Conservation (phyloP, 2,888 invertebrate genomes). For the Myopa tessellatipennis region DNA sequence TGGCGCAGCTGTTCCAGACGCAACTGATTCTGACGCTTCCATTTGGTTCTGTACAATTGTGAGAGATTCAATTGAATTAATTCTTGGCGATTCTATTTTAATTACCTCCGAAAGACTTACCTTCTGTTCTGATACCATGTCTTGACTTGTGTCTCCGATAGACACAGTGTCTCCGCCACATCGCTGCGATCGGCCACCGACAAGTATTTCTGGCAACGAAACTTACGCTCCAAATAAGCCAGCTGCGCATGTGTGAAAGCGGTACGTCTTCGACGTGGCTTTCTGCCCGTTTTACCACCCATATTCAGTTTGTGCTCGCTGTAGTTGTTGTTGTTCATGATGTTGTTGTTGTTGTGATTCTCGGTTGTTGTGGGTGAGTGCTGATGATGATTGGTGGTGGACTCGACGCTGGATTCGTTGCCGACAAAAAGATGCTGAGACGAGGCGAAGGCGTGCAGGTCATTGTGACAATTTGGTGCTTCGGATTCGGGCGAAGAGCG, state of each 20-base stretch:
- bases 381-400: conserved; percentile 46
- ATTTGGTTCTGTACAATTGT: conserved; percentile 77
- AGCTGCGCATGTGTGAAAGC: conserved; percentile 95
- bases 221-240: conserved; percentile 90
- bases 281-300: conserved; percentile 74
- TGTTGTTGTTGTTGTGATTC: conserved; percentile 40
- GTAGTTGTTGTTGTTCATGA: conserved; percentile 45
- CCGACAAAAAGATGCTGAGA: conserved; percentile 50
- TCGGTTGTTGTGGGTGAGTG: conserved; percentile 27
- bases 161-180: conserved; percentile 88
- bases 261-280: conserved; percentile 85
- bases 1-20: conserved; percentile 87
- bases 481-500: conserved; percentile 64
- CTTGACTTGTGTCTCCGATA: conserved; percentile 95
- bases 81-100: background rate
- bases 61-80: background rate
- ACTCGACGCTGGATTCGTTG: conserved; percentile 64
- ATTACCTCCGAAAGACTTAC: conserved; percentile 52
- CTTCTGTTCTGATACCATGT: conserved; percentile 80
- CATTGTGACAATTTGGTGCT: conserved; percentile 55
- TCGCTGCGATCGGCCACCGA: conserved; percentile 94
- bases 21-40: conserved; percentile 90
- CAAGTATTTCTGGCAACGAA: conserved; percentile 91
- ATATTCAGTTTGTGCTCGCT: conserved; percentile 60
- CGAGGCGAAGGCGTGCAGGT: conserved; percentile 39